Evolutionary conservation across 2,888 invertebrate species (phyloP), one percentile per base, ranked within the genome.

Genomic region (Protophormia terraenovae): DNA sequence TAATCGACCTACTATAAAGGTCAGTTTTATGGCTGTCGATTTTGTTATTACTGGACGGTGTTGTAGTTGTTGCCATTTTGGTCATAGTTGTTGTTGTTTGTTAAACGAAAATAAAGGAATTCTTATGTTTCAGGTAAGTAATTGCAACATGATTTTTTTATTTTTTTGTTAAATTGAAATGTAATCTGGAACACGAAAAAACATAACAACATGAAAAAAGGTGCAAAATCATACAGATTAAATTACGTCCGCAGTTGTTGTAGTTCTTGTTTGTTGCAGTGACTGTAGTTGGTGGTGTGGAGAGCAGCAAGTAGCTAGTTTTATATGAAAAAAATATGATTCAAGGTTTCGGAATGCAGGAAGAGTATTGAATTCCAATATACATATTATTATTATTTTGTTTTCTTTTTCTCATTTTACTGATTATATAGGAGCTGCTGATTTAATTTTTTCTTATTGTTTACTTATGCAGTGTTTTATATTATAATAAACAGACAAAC

Each of bases 281-380:
- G 41, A 24, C 35, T 55, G 29, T 27, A 35, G 55, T 10, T 41
- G 27, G 35, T 7, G 62, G 53, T 38, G 16, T 55, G 27, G 10
- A 32, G 29, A 27, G 19, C 27, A 76, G 76, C 67, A 32, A 38
- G 29, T 58, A 47, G 58, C 69, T 69, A 75, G 62, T 77, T 77
- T 66, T 66, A 2, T 79, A 62, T 78, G 88, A 88, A 89, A 89
- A 88, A 87, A 89, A 89, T 87, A 89, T 92, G 92, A 92, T 92
- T 92, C 92, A 92, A 92, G 92, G 92, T 92, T 92, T 91, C 90
- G 92, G 92, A 90, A 92, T 92, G 92, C 93, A 92, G 92, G 92
- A 92, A 92, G 92, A 92, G 89, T 90, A 90, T 92, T 89, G 88
- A 88, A 88, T 91, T 91, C 89, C 90, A 89, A 86, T 87, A 38